Percentiles rank a stretch among this genome's conserved stretches.
phyloP scores from a whole-genome alignment of 2,113 vertebrate species.

The Micromys minutus region DNA sequence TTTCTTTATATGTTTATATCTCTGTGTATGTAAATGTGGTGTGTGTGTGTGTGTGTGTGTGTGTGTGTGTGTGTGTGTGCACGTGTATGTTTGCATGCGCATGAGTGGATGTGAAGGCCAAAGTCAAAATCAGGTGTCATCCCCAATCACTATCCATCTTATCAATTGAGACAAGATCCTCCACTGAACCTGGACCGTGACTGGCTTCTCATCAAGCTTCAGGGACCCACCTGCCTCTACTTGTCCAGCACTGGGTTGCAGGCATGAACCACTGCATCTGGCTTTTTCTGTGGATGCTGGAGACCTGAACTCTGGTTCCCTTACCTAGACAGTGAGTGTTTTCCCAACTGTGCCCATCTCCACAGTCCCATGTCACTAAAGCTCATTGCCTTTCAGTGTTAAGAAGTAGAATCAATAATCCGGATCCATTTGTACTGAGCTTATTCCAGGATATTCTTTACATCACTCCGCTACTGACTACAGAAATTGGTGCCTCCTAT shows the following conservation, averaged over 20 bases:
- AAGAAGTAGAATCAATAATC: slow-evolving; percentile 10
- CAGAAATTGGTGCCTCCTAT: not conserved
- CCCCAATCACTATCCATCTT: not conserved
- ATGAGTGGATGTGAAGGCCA: not conserved
- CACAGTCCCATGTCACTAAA: not conserved
- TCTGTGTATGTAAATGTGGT: not conserved
- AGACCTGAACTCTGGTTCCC: not conserved
- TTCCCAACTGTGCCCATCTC: not conserved
- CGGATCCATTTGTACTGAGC: not conserved
- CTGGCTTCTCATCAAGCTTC: too few species aligned
- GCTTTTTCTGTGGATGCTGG: not conserved
- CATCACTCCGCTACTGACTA: not conserved
- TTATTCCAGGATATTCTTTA: not conserved
- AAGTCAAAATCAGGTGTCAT: not conserved
- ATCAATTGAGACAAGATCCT: not conserved
- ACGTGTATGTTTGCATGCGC: not conserved
- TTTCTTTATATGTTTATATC: not conserved
- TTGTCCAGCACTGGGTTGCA: not conserved
- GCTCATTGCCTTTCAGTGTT: not conserved
- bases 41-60: not conserved
- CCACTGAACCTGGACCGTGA: too few species aligned
- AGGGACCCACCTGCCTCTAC: not conserved
- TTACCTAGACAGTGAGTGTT: too few species aligned
- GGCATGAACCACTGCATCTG: not conserved
- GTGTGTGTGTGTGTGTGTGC: not conserved